Percentiles rank a stretch among this genome's conserved stretches.
Evolutionary conservation across 2,888 invertebrate species (phyloP).

Genomic region (Anaspis maculata): DNA sequence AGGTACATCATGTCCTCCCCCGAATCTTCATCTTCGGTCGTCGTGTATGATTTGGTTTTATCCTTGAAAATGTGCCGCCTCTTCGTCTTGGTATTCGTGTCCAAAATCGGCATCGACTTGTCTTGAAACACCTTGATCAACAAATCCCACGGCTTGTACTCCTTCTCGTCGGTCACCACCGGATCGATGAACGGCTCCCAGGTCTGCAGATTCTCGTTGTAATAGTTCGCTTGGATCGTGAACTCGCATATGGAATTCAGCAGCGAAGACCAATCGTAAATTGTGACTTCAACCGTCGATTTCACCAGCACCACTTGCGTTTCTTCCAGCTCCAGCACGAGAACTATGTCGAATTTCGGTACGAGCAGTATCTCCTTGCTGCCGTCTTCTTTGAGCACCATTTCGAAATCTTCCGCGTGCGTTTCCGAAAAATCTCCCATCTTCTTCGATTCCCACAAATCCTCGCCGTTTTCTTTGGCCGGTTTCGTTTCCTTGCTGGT

Average conservation of each 20-base stretch:
- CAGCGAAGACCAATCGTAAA: slow-evolving; percentile 59
- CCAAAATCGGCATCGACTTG: slow-evolving; percentile 34
- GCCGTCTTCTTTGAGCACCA: slow-evolving; percentile 1
- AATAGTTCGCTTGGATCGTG: slow-evolving; percentile 44
- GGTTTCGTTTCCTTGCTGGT: slow-evolving; percentile 7
- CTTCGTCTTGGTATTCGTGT: slow-evolving; percentile 26
- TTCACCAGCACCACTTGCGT: slow-evolving; percentile 49
- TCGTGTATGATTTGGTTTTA: slow-evolving; percentile 20
- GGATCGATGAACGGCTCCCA: slow-evolving; percentile 86
- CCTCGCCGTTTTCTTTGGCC: slow-evolving; percentile 46
- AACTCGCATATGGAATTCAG: slow-evolving; percentile 39
- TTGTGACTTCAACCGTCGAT: slow-evolving; percentile 49
- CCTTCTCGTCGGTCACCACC: slow-evolving; percentile 55
- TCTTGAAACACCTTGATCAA: slow-evolving; percentile 55
- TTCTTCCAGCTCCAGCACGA: slow-evolving; percentile 58
- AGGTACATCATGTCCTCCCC: slow-evolving; percentile 42
- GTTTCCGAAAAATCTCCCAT: slow-evolving; percentile 38
- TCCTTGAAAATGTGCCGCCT: slow-evolving; percentile 19
- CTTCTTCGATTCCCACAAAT: slow-evolving; percentile 66
- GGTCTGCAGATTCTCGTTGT: slow-evolving; percentile 38
- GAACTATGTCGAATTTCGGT: slow-evolving; percentile 48
- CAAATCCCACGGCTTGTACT: slow-evolving; percentile 65
- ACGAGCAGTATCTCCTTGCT: slow-evolving; percentile 31
- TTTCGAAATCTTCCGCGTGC: slow-evolving; percentile 3
- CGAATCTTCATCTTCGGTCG: slow-evolving; percentile 37